These are phyloP conservation scores for Drosophila ficusphila DNA, from an alignment of 1,140 invertebrate genomes.

Conservation along the genomic window DNA sequence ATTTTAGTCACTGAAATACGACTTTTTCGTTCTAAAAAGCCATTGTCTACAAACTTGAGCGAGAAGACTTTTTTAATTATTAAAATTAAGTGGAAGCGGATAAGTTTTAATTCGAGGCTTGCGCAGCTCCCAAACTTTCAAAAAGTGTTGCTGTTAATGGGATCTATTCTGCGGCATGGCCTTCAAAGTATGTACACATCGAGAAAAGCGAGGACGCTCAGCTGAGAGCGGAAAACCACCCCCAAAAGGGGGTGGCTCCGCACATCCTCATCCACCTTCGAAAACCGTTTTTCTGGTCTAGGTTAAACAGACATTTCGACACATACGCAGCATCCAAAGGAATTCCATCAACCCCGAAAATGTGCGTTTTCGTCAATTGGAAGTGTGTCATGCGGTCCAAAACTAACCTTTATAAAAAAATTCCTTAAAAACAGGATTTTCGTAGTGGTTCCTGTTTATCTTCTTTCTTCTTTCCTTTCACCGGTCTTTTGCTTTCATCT, in stretches of 20 bases:
- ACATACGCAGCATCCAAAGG: constrained; percentile 54
- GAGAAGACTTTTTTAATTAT: no score
- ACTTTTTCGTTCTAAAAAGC: no score
- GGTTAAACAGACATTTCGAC: constrained; percentile 34
- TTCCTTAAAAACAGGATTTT: constrained; percentile 42
- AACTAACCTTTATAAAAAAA: constrained; percentile 22
- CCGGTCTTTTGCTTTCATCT: constrained; percentile 9
- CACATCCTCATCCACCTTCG: constrained; percentile 5
- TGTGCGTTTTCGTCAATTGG: constrained; percentile 2
- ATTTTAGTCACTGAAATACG: no score
- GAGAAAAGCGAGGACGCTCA: constrained; percentile 28
- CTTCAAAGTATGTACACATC: constrained; percentile 42
- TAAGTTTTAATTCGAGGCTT: no score
- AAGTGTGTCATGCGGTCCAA: constrained; percentile 19
- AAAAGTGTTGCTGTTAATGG: not conserved
- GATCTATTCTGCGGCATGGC: constrained; percentile 22
- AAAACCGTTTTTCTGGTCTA: constrained; percentile 10
- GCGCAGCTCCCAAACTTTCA: not conserved
- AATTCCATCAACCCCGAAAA: constrained; percentile 61
- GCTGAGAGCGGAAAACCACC: constrained; percentile 42
- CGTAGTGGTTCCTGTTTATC: constrained; percentile 15
- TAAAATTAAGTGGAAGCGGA: no score
- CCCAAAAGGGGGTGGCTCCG: constrained; percentile 32
- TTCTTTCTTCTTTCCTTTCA: constrained; percentile 46
- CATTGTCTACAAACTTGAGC: no score